Evolutionary conservation across 1,140 invertebrate genomes (phyloP).

Genomic region (Wiebesia pumilae): DNA sequence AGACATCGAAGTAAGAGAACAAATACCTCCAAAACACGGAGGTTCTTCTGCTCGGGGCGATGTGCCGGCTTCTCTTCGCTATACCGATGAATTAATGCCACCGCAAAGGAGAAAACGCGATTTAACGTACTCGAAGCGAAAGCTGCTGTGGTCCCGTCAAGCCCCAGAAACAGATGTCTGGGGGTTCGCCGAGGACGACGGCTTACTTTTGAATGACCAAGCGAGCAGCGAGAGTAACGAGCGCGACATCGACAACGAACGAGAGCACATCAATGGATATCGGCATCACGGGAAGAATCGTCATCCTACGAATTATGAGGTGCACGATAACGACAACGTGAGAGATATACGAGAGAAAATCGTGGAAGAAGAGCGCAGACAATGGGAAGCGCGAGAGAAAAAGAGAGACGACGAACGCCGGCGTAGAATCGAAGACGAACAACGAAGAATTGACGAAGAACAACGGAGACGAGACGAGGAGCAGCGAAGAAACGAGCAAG

Average conservation of each 20-base stretch:
- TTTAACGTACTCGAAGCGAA: neutral
- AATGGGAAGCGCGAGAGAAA: constrained; percentile 48
- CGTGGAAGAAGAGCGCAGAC: constrained; percentile 42
- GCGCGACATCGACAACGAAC: neutral
- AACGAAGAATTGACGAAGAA: constrained; percentile 42
- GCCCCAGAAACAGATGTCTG: constrained; percentile 48
- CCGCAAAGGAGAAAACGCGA: neutral
- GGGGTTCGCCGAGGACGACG: constrained; percentile 67
- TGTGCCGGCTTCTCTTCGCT: constrained; percentile 56
- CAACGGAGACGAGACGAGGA: constrained; percentile 6
- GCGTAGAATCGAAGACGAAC: constrained; percentile 33
- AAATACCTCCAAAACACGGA: constrained; percentile 33
- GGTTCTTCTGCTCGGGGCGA: constrained; percentile 65
- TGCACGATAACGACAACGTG: neutral
- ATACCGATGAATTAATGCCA: neutral
- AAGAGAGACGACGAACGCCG: constrained; percentile 13
- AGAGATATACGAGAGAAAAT: constrained; percentile 38
- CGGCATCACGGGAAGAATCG: neutral
- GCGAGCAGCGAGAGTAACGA: neutral
- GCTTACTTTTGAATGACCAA: constrained; percentile 51
- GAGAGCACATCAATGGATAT: constrained; percentile 1
- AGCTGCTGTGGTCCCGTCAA: constrained; percentile 44
- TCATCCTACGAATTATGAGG: neutral
- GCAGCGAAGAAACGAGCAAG: constrained; percentile 28
- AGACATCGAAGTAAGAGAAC: constrained; percentile 63